Conservation (phyloP, 2,797 vertebrate genomes). For the Pogonophryne albipinna region DNA sequence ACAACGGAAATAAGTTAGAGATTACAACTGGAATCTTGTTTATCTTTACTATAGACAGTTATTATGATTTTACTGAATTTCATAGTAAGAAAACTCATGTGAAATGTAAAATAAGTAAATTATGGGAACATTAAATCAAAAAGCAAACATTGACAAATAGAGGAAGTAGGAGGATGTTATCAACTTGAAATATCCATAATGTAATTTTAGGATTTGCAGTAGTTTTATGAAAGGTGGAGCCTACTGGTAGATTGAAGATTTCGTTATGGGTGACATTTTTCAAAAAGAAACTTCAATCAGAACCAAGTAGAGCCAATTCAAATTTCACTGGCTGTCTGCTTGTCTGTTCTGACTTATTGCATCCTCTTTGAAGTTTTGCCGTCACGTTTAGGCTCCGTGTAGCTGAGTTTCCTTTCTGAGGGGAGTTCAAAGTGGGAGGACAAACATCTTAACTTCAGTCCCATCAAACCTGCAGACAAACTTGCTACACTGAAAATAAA, state of each 20-base stretch:
- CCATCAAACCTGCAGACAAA: background rate
- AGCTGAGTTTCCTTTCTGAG: conserved; percentile 10
- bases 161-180: background rate
- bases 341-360: conserved; percentile 2
- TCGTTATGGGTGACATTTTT: background rate
- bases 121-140: background rate
- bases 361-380: conserved; percentile 17
- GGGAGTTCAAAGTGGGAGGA: background rate
- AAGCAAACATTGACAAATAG: background rate
- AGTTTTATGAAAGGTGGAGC: background rate
- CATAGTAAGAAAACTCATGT: background rate
- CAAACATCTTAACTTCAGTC: background rate
- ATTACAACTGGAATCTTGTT: background rate
- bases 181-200: background rate
- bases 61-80: background rate
- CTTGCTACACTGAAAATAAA: background rate
- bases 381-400: background rate
- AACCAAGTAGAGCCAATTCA: background rate
- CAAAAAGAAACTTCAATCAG: conserved; percentile 1
- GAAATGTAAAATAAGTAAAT: background rate
- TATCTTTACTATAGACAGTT: background rate
- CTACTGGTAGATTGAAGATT: background rate
- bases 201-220: background rate
- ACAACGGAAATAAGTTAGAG: background rate
- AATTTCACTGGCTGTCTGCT: background rate